phyloP scores from a whole-genome alignment of 1,140 invertebrate genomes.

The Galleria mellonella region DNA sequence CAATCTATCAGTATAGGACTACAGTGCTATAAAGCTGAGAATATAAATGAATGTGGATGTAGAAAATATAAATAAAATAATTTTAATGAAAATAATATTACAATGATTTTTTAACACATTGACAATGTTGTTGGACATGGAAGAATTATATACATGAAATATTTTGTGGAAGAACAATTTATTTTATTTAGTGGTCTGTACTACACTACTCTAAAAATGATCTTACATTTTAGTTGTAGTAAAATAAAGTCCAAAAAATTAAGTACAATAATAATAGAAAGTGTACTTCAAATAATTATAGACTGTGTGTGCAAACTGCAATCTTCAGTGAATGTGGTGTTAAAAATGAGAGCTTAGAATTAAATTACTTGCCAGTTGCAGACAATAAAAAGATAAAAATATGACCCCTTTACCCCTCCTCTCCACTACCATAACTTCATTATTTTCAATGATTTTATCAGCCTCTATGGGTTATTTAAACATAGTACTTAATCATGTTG shows the following conservation, averaged over 20 bases:
- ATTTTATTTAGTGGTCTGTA: slow-evolving; percentile 1
- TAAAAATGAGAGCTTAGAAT: neutral
- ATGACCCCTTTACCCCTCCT: no score
- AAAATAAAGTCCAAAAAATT: slow-evolving; percentile 10
- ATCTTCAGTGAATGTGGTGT: neutral
- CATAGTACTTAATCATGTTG: slow-evolving; percentile 1
- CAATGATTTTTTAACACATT: no score
- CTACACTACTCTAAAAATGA: slow-evolving; percentile 13
- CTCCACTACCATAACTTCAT: no score
- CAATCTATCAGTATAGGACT: no score
- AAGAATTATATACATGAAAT: slow-evolving; percentile 3
- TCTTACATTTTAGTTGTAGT: slow-evolving; percentile 17
- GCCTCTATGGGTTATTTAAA: slow-evolving; percentile 15
- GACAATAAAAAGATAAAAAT: no score
- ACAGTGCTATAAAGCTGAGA: no score
- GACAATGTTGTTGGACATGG: neutral
- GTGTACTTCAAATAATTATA: neutral
- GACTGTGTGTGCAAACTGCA: slow-evolving; percentile 2
- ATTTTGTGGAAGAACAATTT: slow-evolving; percentile 6
- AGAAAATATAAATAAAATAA: no score
- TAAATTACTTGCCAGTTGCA: neutral
- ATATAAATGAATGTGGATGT: no score
- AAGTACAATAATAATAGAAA: slow-evolving; percentile 16
- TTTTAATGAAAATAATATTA: no score
- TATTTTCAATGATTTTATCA: neutral